Base-by-base conservation (phyloP, 1,140 invertebrate genomes). In the Halotydeus destructor region DNA sequence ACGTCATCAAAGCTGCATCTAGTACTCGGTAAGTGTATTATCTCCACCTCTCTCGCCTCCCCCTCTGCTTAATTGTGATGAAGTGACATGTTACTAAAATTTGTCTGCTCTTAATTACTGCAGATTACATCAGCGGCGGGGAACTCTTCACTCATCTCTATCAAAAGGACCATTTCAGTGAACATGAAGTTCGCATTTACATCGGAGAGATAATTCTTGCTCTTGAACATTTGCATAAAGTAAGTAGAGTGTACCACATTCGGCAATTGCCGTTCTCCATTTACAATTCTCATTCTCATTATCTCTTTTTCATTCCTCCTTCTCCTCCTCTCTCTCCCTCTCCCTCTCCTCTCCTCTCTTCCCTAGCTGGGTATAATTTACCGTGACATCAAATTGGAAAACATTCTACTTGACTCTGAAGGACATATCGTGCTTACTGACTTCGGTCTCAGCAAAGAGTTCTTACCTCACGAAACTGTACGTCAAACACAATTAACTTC, bases 381-480 rank as follows among this genome's bases (percentile, higher is more conserved):
- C 62, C 72, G 88, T 11, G 88, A 96, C 59, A 86, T 97, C 44
- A 89, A 91, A 56, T 61, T 89, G 34, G 85, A 91, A 60, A 91
- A 91, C 57, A 86, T 91, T 45, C 64, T 91, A 3, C 62, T 91
- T 24, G 61, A 62, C 60, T 69, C 69, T 5, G 70, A 81, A 28
- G 85, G 85, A 4, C 84, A 91, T 58, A 78, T 91, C 32, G 80
- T 88, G 12, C 57, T 91, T 11, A 88, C 84, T 0, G 83, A 88
- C 62, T 88, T 88, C 55, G 84, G 84, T 1, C 68, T 91, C 2
- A 84, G 80, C 53, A 91, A 88, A 60, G 78, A 84, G 60, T 77
- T 79, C 56, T 67, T 75, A 37, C 69, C 73, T 16, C 63, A 73
- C 51, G 73, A 75, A 56, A 67, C 52, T 58, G 69, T 67, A 57